These are phyloP conservation scores for Brevimyrus niger DNA, from an alignment of 2,113 vertebrate genomes.

Conservation along the genomic window DNA sequence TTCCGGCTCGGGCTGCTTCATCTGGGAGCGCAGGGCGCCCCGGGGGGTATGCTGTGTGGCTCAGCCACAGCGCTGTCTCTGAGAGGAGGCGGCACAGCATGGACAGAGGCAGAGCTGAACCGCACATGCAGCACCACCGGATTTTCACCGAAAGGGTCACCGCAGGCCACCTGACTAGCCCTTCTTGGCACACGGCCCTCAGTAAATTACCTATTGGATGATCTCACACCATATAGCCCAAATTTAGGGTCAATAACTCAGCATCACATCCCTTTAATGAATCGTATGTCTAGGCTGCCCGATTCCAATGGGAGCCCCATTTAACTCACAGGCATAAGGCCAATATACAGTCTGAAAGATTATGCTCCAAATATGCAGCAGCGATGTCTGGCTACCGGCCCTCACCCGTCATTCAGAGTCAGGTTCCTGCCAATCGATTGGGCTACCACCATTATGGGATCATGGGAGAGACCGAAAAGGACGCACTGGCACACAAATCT, in stretches of 20 bases:
- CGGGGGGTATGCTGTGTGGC: not conserved
- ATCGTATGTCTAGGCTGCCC: not conserved
- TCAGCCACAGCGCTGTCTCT: not conserved
- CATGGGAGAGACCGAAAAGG: not conserved
- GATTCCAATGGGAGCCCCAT: not conserved
- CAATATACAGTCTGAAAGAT: not conserved
- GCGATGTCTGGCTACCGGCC: not conserved
- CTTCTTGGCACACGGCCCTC: not conserved
- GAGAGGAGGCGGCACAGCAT: not conserved
- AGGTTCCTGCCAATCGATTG: not conserved
- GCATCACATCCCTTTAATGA: not conserved
- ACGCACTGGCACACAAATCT: not conserved
- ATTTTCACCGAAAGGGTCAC: not conserved
- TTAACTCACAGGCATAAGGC: not conserved
- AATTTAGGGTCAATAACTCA: not conserved
- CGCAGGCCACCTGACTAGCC: not conserved
- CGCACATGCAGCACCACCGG: not conserved
- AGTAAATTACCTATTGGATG: not conserved
- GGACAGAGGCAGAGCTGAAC: conserved; percentile 1
- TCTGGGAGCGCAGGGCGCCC: not conserved
- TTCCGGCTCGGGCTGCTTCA: not conserved
- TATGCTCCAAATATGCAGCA: not conserved
- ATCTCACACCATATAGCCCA: not conserved
- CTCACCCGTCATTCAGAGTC: not conserved
- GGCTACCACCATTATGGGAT: not conserved